These are phyloP conservation scores for Pogoniulus pusillus DNA, from an alignment of 2,797 vertebrate genomes.

Conservation along the genomic window DNA sequence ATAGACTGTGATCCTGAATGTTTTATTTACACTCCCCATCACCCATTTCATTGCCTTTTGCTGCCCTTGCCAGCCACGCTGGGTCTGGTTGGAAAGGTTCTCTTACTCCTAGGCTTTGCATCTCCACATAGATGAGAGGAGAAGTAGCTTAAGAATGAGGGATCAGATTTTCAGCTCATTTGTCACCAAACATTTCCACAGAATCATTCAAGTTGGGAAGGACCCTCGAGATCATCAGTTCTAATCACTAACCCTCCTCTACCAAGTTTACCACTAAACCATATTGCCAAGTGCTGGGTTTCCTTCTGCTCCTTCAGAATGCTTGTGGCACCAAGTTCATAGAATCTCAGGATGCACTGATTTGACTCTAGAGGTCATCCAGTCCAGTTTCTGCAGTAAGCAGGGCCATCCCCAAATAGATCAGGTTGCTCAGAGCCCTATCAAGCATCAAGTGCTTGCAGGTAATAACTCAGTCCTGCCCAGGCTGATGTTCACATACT, in stretches of 20 bases:
- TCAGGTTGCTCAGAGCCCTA: too few relatives aligned
- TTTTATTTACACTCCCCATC: not conserved
- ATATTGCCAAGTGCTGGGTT: not conserved
- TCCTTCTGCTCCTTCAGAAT: not conserved
- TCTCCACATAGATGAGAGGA: not conserved
- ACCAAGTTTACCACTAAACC: too few relatives aligned
- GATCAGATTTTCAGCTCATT: not conserved
- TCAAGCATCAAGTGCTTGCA: not conserved
- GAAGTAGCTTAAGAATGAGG: not conserved
- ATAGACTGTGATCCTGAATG: not conserved
- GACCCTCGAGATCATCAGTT: too few relatives aligned
- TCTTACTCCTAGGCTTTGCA: not conserved
- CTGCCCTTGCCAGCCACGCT: rapidly evolving
- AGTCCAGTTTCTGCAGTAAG: too few relatives aligned
- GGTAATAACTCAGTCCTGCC: not conserved
- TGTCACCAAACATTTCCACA: not conserved
- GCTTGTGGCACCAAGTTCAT: rapidly evolving
- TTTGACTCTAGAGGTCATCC: too few relatives aligned
- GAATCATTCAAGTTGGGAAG: too few relatives aligned
- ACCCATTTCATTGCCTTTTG: not conserved
- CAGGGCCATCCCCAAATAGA: too few relatives aligned
- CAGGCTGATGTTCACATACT: rapidly evolving
- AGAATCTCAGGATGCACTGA: too few relatives aligned
- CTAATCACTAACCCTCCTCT: too few relatives aligned
- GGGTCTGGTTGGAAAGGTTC: not conserved